Evolutionary conservation across 1,140 invertebrate genomes (phyloP).

Genomic region (Hylaeus volcanicus): DNA sequence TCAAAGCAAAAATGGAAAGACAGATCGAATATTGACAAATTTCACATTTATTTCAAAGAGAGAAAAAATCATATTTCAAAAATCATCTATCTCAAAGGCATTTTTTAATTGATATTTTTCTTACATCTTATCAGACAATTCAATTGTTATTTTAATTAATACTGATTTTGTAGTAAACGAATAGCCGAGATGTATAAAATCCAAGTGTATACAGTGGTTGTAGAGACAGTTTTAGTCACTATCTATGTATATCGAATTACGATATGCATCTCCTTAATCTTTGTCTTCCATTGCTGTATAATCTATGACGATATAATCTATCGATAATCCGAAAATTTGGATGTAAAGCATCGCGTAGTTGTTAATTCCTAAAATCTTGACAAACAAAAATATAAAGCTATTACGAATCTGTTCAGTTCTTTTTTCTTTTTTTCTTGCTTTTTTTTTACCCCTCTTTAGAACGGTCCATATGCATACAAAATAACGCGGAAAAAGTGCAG

Average conservation of each 20-base stretch:
- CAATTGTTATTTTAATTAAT: not conserved
- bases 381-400: not conserved
- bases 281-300: conserved; percentile 34
- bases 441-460: no score
- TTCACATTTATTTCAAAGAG: no score
- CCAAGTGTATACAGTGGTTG: conserved; percentile 4
- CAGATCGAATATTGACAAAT: no score
- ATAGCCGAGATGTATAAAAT: conserved; percentile 17
- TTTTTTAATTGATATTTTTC: not conserved
- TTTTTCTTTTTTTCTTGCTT: no score
- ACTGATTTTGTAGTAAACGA: not conserved
- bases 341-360: not conserved
- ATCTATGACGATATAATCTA: conserved; percentile 2
- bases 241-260: not conserved
- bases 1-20: no score
- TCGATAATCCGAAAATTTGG: not conserved
- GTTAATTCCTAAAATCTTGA: conserved; percentile 8
- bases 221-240: conserved; percentile 1
- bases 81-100: conserved; percentile 8
- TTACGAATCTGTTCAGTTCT: conserved; percentile 2
- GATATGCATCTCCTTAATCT: conserved; percentile 4
- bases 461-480: conserved; percentile 4
- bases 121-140: not conserved
- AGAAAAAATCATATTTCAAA: no score
- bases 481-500: not conserved